Conservation (phyloP, 2,888 invertebrate species). For the Brenthis daphne region DNA sequence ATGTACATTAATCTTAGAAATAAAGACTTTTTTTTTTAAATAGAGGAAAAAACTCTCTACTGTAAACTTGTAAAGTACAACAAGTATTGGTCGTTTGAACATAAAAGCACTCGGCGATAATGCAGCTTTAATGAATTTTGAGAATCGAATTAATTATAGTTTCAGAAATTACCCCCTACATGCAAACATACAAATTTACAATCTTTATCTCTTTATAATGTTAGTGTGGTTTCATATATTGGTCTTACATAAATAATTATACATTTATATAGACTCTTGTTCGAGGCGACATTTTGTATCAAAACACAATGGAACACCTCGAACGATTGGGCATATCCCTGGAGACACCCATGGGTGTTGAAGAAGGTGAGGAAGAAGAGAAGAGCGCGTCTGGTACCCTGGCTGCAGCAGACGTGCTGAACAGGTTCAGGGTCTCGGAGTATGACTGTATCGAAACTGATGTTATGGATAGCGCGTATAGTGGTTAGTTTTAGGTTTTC, state of each 20-base stretch:
- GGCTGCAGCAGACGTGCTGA: constrained; percentile 68
- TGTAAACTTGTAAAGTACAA: too few relatives aligned
- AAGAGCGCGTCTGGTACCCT: constrained; percentile 50
- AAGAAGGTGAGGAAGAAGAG: constrained; percentile 56
- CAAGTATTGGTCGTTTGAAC: too few relatives aligned
- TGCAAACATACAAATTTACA: too few relatives aligned
- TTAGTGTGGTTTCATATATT: too few relatives aligned
- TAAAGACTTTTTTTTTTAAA: too few relatives aligned
- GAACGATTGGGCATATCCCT: constrained; percentile 66
- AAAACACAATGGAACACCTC: constrained; percentile 67
- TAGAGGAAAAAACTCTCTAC: too few relatives aligned
- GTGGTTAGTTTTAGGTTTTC: constrained; percentile 51
- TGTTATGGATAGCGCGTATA: constrained; percentile 61
- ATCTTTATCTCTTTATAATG: too few relatives aligned
- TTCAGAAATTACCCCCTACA: too few relatives aligned
- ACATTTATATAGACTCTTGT: constrained; percentile 35
- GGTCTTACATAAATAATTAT: background rate
- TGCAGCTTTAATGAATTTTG: background rate
- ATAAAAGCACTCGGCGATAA: too few relatives aligned
- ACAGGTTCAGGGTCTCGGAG: constrained; percentile 63
- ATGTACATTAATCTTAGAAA: too few relatives aligned
- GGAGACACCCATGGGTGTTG: constrained; percentile 48
- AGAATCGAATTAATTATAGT: too few relatives aligned
- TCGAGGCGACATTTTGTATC: constrained; percentile 68
- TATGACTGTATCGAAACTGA: constrained; percentile 73